Evolutionary conservation across 2,113 vertebrate genomes (phyloP), one percentile per base, ranked within the genome.

Genomic region (Mirounga angustirostris): DNA sequence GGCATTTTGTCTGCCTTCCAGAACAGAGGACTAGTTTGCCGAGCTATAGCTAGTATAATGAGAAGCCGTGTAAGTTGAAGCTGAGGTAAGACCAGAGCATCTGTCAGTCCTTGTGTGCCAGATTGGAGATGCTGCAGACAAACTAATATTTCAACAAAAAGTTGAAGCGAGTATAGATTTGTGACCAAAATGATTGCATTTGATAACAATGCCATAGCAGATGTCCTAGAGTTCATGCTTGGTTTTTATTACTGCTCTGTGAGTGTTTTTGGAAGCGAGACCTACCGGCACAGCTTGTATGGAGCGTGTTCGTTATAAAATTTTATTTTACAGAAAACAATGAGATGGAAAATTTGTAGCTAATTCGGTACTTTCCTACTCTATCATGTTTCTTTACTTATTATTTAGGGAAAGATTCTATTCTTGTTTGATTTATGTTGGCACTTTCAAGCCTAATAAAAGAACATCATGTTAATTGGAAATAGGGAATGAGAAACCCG

Each of bases 71-170:
- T 95, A 99, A 99, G 99, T 98, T 98, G 98, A 99, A 99, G 99
- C 99, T 98, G 99, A 99, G 98, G 99, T 99, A 98, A 99, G 99
- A 99, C 98, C 95, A 94, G 98, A 99, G 99, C 99, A 99, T 99
- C 99, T 99, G 99, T 99, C 95, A 81, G 98, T 97, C 97, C 97
- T 98, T 0, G 6, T 63, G 96, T 98, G 99, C 99, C 99, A 99
- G 98, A 97, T 98, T 98, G 98, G 97, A 98, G 98, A 98, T 98
- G 96, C 97, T 0, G 40, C 98, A 98, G 98, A 99, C 98, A 98
- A 98, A 99, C 98, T 99, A 98, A 99, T 99, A 99, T 99, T 99
- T 99, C 98, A 98, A 99, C 98, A 98, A 97, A 98, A 98, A 98
- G 98, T 99, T 98, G 98, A 98, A 98, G 98, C 91, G 97, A 97